Evolutionary conservation across 2,888 invertebrate species (phyloP), one percentile per base, ranked within the genome.

Genomic region (Brenthis daphne): DNA sequence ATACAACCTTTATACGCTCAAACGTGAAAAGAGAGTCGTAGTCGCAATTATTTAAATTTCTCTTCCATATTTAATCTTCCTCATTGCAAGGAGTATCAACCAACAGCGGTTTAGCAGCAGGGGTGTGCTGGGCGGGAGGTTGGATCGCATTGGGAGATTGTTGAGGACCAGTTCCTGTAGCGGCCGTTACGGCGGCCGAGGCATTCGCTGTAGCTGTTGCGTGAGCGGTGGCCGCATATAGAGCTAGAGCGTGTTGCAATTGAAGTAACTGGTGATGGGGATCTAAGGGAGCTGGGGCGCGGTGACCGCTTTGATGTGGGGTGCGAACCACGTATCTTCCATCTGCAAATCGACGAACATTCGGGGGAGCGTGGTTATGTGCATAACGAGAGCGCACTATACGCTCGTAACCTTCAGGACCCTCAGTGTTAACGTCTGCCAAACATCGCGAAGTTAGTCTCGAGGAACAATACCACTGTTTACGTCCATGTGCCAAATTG

Each of bases 381-480:
- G 91, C 85, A 76, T 90, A 92, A 43, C 92, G 90, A 8, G 90
- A 91, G 68, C 92, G 91, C 69, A 92, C 92, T 73, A 92, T 91
- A 74, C 92, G 92, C 81, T 92, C 92, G 78, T 89, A 91, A 0
- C 92, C 92, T 77, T 92, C 92, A n/a, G 92, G 91, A 0, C 92
- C 92, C 77, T 92, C 92, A 37, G 92, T 92, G 79, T 92, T 92
- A 24, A 92, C 92, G 76, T 92, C 91, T 71, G 92, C 91, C 57
- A 92, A 84, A 78, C 92, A 92, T 75, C 92, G 90, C 51, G 92
- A 92, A 14, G 92, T 92, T 65, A 92, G 84, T 53, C 92, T 85
- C 65, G 92, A 92, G 20, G 92, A 92, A 78, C 92, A 92, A 79
- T 92, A 92, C 92, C 92, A 92, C 77, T 92, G 92, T 83, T 92